Evolutionary conservation across 1,140 invertebrate species (phyloP).

Genomic region (Drosophila jambulina): DNA sequence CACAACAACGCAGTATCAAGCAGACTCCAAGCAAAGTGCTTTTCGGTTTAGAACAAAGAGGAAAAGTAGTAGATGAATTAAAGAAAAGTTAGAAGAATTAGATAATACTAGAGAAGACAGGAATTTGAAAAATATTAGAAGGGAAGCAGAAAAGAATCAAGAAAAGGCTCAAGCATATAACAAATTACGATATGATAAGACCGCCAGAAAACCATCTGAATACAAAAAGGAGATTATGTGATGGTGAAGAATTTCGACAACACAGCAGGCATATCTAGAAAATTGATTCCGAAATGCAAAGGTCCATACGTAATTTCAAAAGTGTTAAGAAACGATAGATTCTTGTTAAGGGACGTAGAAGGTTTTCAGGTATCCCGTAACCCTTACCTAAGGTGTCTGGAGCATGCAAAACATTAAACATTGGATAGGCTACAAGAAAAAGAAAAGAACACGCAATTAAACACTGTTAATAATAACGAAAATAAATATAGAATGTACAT

Average conservation of each 20-base stretch:
- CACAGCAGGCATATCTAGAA: background rate
- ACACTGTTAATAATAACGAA: background rate
- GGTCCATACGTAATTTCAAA: background rate
- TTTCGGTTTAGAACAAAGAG: background rate
- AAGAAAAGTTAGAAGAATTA: background rate
- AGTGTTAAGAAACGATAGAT: background rate
- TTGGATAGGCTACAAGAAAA: background rate
- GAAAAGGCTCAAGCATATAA: background rate
- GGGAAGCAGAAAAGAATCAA: background rate
- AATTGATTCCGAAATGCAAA: background rate
- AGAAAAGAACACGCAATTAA: background rate
- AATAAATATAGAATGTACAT: background rate
- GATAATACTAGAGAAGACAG: background rate
- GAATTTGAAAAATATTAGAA: background rate
- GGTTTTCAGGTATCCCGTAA: background rate
- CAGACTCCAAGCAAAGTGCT: background rate
- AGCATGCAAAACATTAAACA: background rate
- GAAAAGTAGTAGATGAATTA: background rate
- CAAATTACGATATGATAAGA: background rate
- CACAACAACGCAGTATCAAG: background rate
- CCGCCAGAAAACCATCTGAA: background rate
- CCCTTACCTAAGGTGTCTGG: background rate
- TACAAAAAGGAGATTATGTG: background rate
- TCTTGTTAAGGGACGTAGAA: background rate
- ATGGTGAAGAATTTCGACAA: background rate